Percentiles rank a stretch among this genome's conserved stretches.
phyloP scores from a whole-genome alignment of 2,113 vertebrate genomes.

The Silurus asotus region DNA sequence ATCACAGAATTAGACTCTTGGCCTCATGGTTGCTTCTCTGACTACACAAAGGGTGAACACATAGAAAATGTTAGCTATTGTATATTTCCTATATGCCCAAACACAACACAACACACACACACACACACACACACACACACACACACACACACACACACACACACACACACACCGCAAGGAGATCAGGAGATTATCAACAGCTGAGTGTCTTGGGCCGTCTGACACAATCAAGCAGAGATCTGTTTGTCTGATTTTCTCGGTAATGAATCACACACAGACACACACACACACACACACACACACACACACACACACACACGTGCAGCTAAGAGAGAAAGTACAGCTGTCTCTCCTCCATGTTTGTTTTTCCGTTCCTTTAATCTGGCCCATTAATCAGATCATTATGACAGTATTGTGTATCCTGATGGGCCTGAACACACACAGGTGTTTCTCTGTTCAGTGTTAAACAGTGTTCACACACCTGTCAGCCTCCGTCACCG shows the following conservation, averaged over 20 bases:
- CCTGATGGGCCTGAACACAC: slow-evolving; percentile 37
- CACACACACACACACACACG: background rate
- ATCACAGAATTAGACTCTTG: background rate
- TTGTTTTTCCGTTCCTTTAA: slow-evolving; percentile 45
- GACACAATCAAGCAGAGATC: background rate
- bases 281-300: no score
- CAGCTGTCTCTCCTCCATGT: slow-evolving; percentile 35
- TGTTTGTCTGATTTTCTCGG: background rate
- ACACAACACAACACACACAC: background rate
- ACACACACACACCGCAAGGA: background rate
- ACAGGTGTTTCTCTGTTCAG: slow-evolving; percentile 49
- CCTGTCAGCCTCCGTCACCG: background rate
- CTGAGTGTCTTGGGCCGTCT: background rate
- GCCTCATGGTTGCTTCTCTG: background rate
- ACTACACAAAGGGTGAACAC: background rate
- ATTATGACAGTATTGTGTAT: slow-evolving; percentile 48
- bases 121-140: background rate
- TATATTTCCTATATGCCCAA: background rate
- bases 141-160: background rate
- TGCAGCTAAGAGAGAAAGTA: slow-evolving; percentile 45
- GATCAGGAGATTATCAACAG: slow-evolving; percentile 9
- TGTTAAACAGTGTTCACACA: background rate
- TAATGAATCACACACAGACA: background rate
- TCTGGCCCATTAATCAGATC: slow-evolving; percentile 51
- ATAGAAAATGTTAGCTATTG: background rate